A percentile compares a stretch with the other conserved stretches of the same genome.
Conservation (phyloP, 2,888 invertebrate genomes). For the Eupeodes luniger region DNA sequence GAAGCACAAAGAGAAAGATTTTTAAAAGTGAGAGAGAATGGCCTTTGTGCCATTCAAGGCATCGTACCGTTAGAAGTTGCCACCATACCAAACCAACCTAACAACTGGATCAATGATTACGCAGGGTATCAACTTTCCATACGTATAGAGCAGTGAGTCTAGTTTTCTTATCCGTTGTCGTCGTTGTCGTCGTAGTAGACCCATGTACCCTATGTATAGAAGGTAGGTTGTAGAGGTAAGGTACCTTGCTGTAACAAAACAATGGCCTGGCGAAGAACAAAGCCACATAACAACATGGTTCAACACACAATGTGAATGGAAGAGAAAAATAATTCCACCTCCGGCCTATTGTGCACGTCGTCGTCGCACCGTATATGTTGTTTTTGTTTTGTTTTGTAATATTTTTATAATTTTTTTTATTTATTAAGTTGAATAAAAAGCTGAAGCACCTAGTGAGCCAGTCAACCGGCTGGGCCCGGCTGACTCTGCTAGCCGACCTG, state of each 20-base stretch:
- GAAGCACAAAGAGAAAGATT: neutral
- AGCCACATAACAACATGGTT: constrained; percentile 68
- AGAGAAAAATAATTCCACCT: constrained; percentile 52
- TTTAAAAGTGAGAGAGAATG: constrained; percentile 16
- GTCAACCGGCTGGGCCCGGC: no score
- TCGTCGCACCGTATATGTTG: constrained; percentile 45
- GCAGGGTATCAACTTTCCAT: constrained; percentile 64
- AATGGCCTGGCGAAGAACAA: constrained; percentile 59
- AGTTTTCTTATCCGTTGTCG: constrained; percentile 39
- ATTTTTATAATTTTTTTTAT: no score
- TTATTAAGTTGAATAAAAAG: neutral
- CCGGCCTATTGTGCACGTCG: constrained; percentile 47
- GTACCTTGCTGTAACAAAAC: constrained; percentile 20
- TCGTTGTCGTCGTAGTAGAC: no score
- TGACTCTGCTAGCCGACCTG: no score
- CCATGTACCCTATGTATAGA: no score
- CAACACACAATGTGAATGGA: constrained; percentile 68
- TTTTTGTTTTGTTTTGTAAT: neutral
- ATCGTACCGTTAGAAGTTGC: constrained; percentile 64
- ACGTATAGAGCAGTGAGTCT: neutral
- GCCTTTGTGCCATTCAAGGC: constrained; percentile 50
- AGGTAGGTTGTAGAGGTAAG: neutral
- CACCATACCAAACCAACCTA: constrained; percentile 10
- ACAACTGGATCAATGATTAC: constrained; percentile 43
- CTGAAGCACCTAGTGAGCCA: constrained; percentile 53